Conservation (phyloP, 2,113 vertebrate species). For the Anguilla japonica region DNA sequence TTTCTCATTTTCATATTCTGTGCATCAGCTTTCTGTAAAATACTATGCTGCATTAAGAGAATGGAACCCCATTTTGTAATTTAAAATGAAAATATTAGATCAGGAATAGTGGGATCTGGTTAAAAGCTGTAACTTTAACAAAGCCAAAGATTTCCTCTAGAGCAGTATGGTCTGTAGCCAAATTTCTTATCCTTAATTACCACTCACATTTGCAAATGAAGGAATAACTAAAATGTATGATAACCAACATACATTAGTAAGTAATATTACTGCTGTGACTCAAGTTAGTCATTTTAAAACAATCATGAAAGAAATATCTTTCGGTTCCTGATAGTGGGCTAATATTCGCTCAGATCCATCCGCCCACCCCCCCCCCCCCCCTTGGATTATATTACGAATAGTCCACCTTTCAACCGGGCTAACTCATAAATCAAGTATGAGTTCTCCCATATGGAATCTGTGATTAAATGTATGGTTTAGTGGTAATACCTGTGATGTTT, state of each 20-base stretch:
- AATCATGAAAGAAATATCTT: background rate
- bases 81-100: background rate
- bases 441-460: background rate
- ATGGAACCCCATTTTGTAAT: background rate
- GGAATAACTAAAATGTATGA: background rate
- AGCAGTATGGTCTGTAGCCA: background rate
- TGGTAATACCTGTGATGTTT: background rate
- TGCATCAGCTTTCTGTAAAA: background rate
- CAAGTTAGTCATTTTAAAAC: background rate
- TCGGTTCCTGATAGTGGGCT: background rate
- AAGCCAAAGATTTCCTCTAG: background rate
- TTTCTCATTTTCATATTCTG: background rate
- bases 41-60: background rate
- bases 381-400: background rate
- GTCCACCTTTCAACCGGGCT: background rate
- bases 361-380: too few relatives aligned
- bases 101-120: background rate
- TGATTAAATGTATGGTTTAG: background rate
- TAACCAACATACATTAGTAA: too few relatives aligned
- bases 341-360: background rate
- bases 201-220: background rate
- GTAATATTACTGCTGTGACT: background rate
- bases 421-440: constrained; percentile 8
- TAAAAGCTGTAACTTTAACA: background rate
- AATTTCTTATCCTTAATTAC: background rate